Conservation (phyloP, 2,797 vertebrate species). For the Chiloscyllium punctatum region DNA sequence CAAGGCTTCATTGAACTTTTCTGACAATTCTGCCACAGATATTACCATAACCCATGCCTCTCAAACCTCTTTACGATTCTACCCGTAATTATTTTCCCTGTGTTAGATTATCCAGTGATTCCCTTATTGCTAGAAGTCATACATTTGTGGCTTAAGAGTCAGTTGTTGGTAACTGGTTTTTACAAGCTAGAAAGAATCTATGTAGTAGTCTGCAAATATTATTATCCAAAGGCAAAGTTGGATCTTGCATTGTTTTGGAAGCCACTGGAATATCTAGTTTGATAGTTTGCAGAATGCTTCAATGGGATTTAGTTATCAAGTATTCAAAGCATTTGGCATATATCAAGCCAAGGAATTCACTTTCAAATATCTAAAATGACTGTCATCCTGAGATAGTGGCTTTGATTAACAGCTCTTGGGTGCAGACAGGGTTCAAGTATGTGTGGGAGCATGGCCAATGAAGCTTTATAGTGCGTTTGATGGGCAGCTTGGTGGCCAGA, state of each 20-base stretch:
- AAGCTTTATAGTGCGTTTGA: not conserved
- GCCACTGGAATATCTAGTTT: not conserved
- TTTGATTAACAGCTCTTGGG: conserved; percentile 7
- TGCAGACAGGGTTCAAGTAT: not conserved
- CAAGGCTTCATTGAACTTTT: no score
- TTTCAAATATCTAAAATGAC: not conserved
- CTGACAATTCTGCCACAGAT: no score
- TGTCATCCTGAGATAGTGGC: not conserved
- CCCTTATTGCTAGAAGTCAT: not conserved
- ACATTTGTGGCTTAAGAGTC: not conserved
- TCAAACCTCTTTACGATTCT: no score
- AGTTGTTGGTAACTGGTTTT: not conserved
- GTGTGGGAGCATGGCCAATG: not conserved
- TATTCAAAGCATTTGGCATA: not conserved
- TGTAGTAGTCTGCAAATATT: not conserved
- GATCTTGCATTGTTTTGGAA: not conserved
- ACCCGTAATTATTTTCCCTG: not conserved
- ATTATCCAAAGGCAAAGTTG: not conserved
- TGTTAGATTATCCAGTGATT: not conserved
- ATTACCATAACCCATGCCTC: no score
- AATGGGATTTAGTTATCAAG: not conserved
- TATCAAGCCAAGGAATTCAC: not conserved
- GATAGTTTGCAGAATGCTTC: not conserved
- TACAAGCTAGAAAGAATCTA: not conserved
- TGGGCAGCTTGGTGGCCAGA: not conserved